A percentile compares a stretch with the other conserved stretches of the same genome.
These are phyloP conservation scores for Drosophila tripunctata DNA, from an alignment of 2,888 invertebrate genomes.

Conservation along the genomic window DNA sequence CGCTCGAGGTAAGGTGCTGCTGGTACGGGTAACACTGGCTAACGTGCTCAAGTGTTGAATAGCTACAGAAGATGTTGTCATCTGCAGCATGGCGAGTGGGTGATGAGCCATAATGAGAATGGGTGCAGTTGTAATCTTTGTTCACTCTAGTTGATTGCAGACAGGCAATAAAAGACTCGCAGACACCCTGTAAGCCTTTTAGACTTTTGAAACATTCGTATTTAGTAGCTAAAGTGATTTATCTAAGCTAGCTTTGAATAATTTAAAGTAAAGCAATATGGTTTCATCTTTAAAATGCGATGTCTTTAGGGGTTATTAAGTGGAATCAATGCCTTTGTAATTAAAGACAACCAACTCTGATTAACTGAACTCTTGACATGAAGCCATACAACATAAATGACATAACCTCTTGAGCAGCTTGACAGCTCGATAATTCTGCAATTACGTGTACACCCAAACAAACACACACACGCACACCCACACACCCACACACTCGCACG, in stretches of 20 bases:
- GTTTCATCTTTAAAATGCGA: no score
- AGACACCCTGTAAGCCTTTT: background rate
- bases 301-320: no score
- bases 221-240: no score
- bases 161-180: background rate
- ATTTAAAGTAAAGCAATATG: no score
- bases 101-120: background rate
- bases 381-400: conserved; percentile 10
- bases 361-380: conserved; percentile 33
- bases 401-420: conserved; percentile 13
- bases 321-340: conserved; percentile 3
- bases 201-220: no score
- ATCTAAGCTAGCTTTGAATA: no score
- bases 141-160: no score
- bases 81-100: background rate
- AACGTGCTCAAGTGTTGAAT: conserved; percentile 72
- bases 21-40: conserved; percentile 13
- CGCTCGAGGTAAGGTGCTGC: conserved; percentile 23
- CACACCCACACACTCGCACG: conserved; percentile 1
- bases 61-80: conserved; percentile 21
- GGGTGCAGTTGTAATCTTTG: conserved; percentile 23
- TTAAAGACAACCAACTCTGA: conserved; percentile 25
- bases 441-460: conserved; percentile 6
- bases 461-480: background rate
- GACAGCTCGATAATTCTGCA: conserved; percentile 4